phyloP scores from a whole-genome alignment of 2,797 vertebrate species.

The Lateolabrax maculatus region DNA sequence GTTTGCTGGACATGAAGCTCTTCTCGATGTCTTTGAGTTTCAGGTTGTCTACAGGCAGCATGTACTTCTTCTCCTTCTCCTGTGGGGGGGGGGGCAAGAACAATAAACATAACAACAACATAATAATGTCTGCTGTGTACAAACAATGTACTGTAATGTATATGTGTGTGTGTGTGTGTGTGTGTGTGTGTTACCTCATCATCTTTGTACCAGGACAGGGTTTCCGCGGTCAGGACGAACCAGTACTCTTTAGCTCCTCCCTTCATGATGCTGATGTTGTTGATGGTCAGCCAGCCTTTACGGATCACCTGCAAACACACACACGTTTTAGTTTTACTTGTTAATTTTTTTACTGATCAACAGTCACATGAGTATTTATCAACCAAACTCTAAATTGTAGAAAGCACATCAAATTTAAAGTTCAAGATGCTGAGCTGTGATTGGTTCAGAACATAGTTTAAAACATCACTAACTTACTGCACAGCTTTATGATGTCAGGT shows the following conservation, averaged over 20 bases:
- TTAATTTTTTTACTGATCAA: too few species aligned
- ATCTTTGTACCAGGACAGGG: slow-evolving; percentile 97
- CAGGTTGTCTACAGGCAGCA: slow-evolving; percentile 95
- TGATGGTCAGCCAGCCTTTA: slow-evolving; percentile 97
- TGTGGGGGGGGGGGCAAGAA: slow-evolving; percentile 57
- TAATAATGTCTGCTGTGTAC: not conserved
- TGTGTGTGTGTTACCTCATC: slow-evolving; percentile 88
- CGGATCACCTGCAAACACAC: slow-evolving; percentile 89
- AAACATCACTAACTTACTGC: not conserved
- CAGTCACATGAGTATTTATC: not conserved
- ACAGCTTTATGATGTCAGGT: not conserved
- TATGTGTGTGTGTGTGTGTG: too few species aligned
- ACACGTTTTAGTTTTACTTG: too few species aligned
- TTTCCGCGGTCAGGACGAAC: slow-evolving; percentile 95
- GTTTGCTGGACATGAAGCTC: slow-evolving; percentile 98
- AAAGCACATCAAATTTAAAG: too few species aligned
- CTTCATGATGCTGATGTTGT: slow-evolving; percentile 97
- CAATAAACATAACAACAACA: not conserved
- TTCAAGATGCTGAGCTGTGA: not conserved
- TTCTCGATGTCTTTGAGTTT: slow-evolving; percentile 96
- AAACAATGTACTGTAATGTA: not conserved
- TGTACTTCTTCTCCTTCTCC: slow-evolving; percentile 92
- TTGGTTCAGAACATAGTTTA: too few species aligned
- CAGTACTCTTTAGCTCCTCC: slow-evolving; percentile 97
- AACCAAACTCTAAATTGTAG: not conserved